Base-by-base conservation (phyloP, 2,888 invertebrate genomes). In the Elmis aenea region DNA sequence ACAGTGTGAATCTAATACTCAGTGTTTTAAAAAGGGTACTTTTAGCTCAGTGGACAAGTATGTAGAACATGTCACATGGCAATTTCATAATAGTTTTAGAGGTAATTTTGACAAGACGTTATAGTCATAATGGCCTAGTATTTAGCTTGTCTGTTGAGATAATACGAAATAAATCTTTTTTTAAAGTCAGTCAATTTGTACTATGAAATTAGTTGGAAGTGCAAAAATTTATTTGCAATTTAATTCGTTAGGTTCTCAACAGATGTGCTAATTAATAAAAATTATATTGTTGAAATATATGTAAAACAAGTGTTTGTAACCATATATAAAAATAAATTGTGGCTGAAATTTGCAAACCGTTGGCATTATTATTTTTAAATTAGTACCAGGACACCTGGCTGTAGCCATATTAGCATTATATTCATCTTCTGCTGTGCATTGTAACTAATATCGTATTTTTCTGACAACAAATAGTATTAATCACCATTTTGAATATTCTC, bases 41-140 rank as follows among this genome's bases (percentile, higher is more conserved):
- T 21, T 24, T 39, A 39, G 34, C 29, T 34, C 34, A 39, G 25
- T 34, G 29, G 30, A 30, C 18, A 30, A 34, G 26, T 29, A 16
- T 31, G 16, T 37, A 37, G 31, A 26, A 22, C 32, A 28, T 38
- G 38, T 38, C 32, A 33, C 16, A 22, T 26, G 23, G 24, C 23
- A 33, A 27, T 28, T 26, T 33, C 18, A 23, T 18, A 18, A 14
- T 39, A 38, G 38, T 24, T 28, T 35, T 42, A 40, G n/a, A n/a
- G 39, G 45, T 49, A 44, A 48, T 50, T 52, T 50, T 45, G 46
- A 49, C 38, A 46, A 32, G 44, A 44, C 50, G 36, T 43, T 45
- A 50, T 54, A 53, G 51, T 54, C 50, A 50, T 48, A 44, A 52
- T 49, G 56, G 54, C 57, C 57, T 58, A 57, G 55, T 55, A 48